These are phyloP conservation scores for Ormyrus pomaceus DNA, from an alignment of 2,888 invertebrate species.

Conservation along the genomic window DNA sequence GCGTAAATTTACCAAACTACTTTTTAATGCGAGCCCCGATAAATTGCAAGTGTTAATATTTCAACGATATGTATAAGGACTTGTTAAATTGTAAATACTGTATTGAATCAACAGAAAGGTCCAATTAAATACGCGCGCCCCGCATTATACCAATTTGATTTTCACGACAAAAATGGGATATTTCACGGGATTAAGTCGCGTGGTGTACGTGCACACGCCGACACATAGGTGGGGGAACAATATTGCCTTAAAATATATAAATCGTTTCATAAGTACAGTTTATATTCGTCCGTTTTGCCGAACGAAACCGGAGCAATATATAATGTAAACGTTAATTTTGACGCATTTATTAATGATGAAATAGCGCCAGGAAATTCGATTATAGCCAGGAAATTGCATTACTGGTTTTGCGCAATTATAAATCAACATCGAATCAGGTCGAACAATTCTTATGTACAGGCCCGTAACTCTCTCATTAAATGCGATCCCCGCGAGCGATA, in stretches of 20 bases:
- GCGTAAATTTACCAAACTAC: no score
- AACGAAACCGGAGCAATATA: constrained; percentile 20
- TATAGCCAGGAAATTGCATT: constrained; percentile 46
- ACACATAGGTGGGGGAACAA: not conserved
- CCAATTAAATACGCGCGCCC: not conserved
- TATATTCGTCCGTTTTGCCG: constrained; percentile 26
- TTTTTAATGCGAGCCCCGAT: no score
- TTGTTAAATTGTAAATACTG: constrained; percentile 16
- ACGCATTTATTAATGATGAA: constrained; percentile 49
- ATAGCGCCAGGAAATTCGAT: constrained; percentile 45
- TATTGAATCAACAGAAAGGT: constrained; percentile 16
- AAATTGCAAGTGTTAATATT: constrained; percentile 17
- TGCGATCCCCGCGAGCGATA: constrained; percentile 6
- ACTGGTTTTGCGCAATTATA: constrained; percentile 49
- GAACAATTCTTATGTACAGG: constrained; percentile 30
- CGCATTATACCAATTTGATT: constrained; percentile 20
- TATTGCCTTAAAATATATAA: constrained; percentile 44
- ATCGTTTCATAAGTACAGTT: constrained; percentile 29
- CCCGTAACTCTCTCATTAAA: not conserved
- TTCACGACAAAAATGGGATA: constrained; percentile 20
- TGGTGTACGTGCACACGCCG: not conserved
- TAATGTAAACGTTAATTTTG: constrained; percentile 37
- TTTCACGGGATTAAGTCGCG: not conserved
- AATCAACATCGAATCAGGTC: constrained; percentile 41
- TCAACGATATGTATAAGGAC: not conserved